These are phyloP conservation scores for Drosophila serrata DNA, from an alignment of 1,140 invertebrate genomes.

Conservation along the genomic window DNA sequence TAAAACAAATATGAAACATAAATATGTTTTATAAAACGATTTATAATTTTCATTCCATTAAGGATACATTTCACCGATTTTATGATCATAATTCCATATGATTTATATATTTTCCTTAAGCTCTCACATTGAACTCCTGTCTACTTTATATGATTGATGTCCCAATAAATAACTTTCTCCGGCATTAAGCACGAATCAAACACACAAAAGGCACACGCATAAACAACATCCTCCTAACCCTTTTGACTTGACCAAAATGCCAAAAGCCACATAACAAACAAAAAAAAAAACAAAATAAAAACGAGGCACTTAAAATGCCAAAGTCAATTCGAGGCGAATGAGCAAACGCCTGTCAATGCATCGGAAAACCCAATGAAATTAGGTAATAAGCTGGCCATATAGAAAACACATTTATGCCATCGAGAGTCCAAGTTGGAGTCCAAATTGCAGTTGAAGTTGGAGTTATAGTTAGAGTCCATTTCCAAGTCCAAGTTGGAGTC, in stretches of 20 bases:
- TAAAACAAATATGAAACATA: no score
- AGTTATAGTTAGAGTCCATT: conserved; percentile 16
- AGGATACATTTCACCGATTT: not conserved
- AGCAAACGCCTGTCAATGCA: conserved; percentile 51
- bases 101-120: conserved; percentile 7
- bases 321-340: conserved; percentile 50
- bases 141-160: conserved; percentile 35
- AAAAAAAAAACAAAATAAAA: conserved; percentile 6
- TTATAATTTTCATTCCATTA: not conserved
- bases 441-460: conserved; percentile 25
- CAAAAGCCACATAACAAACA: conserved; percentile 42
- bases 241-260: conserved; percentile 55
- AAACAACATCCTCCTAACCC: conserved; percentile 53
- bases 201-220: conserved; percentile 30
- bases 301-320: conserved; percentile 73
- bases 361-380: conserved; percentile 67
- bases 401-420: conserved; percentile 50
- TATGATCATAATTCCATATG: conserved; percentile 5
- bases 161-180: conserved; percentile 37
- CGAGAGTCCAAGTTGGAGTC: conserved; percentile 14
- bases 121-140: conserved; percentile 17
- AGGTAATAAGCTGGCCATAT: conserved; percentile 80
- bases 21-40: not conserved
- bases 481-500: conserved; percentile 59
- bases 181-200: conserved; percentile 21